Evolutionary conservation across 2,888 invertebrate genomes (phyloP), one percentile per base, ranked within the genome.

Genomic region (Sinopyrophorus schimmeli): DNA sequence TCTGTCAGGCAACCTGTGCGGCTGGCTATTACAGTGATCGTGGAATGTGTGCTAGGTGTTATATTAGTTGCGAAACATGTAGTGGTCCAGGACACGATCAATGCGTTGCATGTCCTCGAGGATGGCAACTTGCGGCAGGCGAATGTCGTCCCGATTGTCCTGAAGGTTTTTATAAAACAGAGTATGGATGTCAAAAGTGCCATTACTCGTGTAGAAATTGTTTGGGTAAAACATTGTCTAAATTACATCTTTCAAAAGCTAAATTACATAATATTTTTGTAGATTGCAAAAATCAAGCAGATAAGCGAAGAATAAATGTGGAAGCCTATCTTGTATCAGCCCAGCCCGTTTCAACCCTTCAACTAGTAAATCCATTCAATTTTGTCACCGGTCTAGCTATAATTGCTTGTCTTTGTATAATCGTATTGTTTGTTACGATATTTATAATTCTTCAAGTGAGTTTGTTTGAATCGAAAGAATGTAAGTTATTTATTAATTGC

Each of bases 181-280:
- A 82, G 55, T 88, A 82, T 62, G 89, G 89, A 5, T 93, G 93
- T 67, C 87, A 88, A 57, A 89, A 87, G 71, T 93, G 93, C 74
- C 91, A 92, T 76, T 88, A 89, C 71, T 89, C 88, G 66, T 93
- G 93, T 72, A 84, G 84, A 57, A 89, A 89, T 61, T 93, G 93
- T 71, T 84, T 85, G 69, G 92, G 92, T 83, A 72, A 68, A 68
- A n/a, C n/a, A n/a, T n/a, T 16, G 6, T 31, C 5, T 3, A 26
- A 3, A 26, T 4, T 4, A 26, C 26, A 26, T 26, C 3, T n/a
- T 9, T 10, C 3, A 20, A 20, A 20, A 20, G 5, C 21, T 20
- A 20, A 5, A 20, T 20, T 20, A 7, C 21, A 39, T 53, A 54
- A 54, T 30, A 37, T 14, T 42, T 53, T 15, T 44, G 10, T 67